A percentile compares a stretch with the other conserved stretches of the same genome.
phyloP scores from a whole-genome alignment of 2,113 vertebrate species.

The Nesospiza acunhae region DNA sequence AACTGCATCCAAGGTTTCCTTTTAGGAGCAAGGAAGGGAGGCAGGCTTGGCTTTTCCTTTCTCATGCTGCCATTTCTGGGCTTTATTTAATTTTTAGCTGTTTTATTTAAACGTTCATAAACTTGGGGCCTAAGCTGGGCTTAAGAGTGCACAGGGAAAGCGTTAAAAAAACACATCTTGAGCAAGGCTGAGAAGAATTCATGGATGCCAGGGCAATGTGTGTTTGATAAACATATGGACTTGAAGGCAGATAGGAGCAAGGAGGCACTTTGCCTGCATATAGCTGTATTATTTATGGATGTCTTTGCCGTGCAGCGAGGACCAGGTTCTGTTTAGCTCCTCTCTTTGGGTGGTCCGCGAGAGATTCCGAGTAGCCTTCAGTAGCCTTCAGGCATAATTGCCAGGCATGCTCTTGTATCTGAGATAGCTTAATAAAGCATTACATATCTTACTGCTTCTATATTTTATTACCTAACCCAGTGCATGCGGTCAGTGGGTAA shows the following conservation, averaged over 20 bases:
- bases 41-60: not conserved
- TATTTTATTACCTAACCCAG: conserved; percentile 90
- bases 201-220: conserved; percentile 61
- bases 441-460: conserved; percentile 92
- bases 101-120: conserved; percentile 54
- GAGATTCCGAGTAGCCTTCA: conserved; percentile 89
- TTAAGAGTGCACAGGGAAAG: conserved; percentile 35
- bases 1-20: not conserved
- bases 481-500: conserved; percentile 94
- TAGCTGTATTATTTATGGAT: conserved; percentile 70
- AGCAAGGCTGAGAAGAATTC: conserved; percentile 53
- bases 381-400: conserved; percentile 91
- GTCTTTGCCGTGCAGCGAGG: conserved; percentile 55
- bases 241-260: conserved; percentile 61
- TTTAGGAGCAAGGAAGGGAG: not conserved
- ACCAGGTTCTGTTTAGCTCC: conserved; percentile 68
- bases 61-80: conserved; percentile 38
- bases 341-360: conserved; percentile 93
- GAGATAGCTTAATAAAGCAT: conserved; percentile 97
- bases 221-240: conserved; percentile 67
- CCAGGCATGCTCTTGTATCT: conserved; percentile 88
- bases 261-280: conserved; percentile 36
- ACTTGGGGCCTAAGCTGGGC: not conserved
- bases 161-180: conserved; percentile 19
- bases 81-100: conserved; percentile 57